These are phyloP conservation scores for Hanleya hanleyi DNA, from an alignment of 2,888 invertebrate genomes.

Conservation along the genomic window DNA sequence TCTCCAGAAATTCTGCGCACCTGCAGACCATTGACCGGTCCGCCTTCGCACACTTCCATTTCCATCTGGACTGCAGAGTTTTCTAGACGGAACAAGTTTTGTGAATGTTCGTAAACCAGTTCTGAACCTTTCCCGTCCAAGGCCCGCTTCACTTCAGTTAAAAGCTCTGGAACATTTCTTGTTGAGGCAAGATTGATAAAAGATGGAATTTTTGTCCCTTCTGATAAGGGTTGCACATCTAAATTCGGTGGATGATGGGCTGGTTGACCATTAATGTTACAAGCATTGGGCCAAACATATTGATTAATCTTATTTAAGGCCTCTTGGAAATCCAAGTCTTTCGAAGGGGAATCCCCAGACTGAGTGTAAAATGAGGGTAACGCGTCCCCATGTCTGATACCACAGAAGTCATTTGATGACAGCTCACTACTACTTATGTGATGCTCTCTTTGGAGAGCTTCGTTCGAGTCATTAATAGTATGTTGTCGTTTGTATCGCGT, in stretches of 20 bases:
- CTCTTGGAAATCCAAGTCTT: not conserved
- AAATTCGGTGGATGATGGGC: not conserved
- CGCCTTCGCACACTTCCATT: slow-evolving; percentile 59
- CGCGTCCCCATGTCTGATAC: too few species aligned
- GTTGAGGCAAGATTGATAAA: slow-evolving; percentile 39
- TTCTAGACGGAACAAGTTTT: slow-evolving; percentile 55
- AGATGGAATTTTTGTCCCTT: not conserved
- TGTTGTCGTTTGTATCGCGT: not conserved
- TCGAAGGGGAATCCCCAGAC: not conserved
- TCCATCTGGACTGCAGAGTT: slow-evolving; percentile 62
- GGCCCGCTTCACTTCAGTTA: slow-evolving; percentile 57
- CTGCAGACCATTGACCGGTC: slow-evolving; percentile 51
- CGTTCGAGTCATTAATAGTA: not conserved
- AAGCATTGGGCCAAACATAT: not conserved
- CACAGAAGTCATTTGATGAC: not conserved
- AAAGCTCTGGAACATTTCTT: slow-evolving; percentile 58
- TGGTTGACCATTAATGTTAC: not conserved
- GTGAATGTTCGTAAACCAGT: slow-evolving; percentile 58
- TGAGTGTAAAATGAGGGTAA: not conserved
- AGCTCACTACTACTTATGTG: too few species aligned
- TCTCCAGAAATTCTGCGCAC: slow-evolving; percentile 66
- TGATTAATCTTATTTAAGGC: slow-evolving; percentile 6
- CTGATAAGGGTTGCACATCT: not conserved
- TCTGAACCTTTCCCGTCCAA: slow-evolving; percentile 56
- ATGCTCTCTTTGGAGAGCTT: not conserved